phyloP scores from a whole-genome alignment of 2,113 vertebrate genomes.

The Eonycteris spelaea region DNA sequence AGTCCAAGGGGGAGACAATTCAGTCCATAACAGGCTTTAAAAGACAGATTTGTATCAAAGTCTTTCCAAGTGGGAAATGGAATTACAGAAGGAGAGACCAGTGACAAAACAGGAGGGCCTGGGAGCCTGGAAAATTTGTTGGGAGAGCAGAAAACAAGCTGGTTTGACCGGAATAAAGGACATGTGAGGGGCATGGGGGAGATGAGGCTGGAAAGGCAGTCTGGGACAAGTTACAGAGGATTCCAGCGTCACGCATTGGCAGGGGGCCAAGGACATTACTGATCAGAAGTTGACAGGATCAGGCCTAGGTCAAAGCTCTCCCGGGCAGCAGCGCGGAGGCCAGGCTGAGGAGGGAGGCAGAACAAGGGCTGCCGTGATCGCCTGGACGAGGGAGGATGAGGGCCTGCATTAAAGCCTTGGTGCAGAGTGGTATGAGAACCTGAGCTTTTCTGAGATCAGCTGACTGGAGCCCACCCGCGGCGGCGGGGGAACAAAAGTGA shows the following conservation, averaged over 20 bases:
- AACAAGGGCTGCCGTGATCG: neutral
- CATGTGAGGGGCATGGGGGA: neutral
- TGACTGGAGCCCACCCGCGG: neutral
- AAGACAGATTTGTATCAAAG: neutral
- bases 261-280: neutral
- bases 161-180: neutral
- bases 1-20: neutral
- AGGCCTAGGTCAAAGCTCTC: neutral
- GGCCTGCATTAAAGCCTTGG: neutral
- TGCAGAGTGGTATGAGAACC: neutral
- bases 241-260: neutral
- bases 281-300: neutral
- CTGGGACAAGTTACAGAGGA: neutral
- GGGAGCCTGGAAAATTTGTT: neutral
- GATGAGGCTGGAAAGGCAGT: neutral
- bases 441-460: neutral
- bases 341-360: neutral
- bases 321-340: neutral
- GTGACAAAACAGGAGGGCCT: neutral
- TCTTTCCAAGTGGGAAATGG: neutral
- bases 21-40: neutral
- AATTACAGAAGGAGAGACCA: neutral
- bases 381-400: neutral
- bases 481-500: neutral
- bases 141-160: neutral